Base-by-base conservation (phyloP, 2,888 invertebrate genomes). In the Athrips mouffetella region DNA sequence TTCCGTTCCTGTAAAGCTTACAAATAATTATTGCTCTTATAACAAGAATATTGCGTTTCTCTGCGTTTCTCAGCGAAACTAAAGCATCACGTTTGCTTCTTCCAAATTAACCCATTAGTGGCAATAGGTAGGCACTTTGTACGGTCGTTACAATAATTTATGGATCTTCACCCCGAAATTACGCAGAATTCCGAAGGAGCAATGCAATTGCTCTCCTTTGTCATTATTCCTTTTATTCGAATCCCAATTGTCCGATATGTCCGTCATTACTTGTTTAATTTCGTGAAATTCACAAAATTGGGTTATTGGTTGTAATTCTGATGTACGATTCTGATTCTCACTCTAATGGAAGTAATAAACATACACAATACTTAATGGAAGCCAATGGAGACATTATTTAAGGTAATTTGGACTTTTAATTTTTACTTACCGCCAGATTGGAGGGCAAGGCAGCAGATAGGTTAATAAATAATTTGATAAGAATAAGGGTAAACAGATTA, bases 371-470 rank as follows among this genome's bases (percentile, higher is more conserved):
- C 37, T 21, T 37, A 45, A 45, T 45, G 45, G 45, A 35, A 1
- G 33, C 45, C 16, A 49, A 49, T 49, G 45, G 45, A 49, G 33
- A 49, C 49, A 49, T 49, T 46, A 45, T 16, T 44, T 27, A 45
- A 31, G 21, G 45, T 41, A 25, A 45, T 35, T 35, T 16, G 11
- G 13, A 13, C 35, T 45, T 41, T 45, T 45, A 40, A 40, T 40
- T 40, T 23, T 40, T 40, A 21, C 23, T 30, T 37, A 20, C 20
- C 27, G 20, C 4, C 37, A 20, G 16, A 41, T 23, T 30, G 8
- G 25, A 40, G 40, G 18, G 18, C n/a, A 11, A n/a, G 31, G n/a
- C 39, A 16, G 40, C 7, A 23, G 48, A 20, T 40, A 39, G 27
- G 39, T 35, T 44, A 35, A 33, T 30, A 15, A 48, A 44, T 27